phyloP scores from a whole-genome alignment of 2,797 vertebrate genomes.

The Platalea minor region DNA sequence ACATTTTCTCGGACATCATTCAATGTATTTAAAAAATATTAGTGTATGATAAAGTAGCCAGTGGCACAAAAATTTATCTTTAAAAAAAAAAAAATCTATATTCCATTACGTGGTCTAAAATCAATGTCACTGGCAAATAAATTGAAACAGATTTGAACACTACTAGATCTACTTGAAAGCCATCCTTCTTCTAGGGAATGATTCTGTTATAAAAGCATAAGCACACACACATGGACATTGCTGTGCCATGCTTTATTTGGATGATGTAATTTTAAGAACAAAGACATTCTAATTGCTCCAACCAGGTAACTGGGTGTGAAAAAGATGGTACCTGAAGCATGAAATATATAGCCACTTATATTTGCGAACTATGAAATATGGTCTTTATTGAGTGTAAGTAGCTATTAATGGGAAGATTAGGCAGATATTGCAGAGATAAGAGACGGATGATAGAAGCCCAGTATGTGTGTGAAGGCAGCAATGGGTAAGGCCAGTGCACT shows the following conservation, averaged over 20 bases:
- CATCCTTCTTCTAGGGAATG: neutral
- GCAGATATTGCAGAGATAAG: neutral
- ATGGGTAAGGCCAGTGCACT: neutral
- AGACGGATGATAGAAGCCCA: neutral
- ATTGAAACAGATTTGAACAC: neutral
- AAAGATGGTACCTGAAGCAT: neutral
- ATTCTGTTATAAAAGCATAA: neutral
- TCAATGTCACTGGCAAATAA: neutral
- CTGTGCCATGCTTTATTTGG: neutral
- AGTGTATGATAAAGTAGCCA: neutral
- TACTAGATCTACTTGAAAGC: neutral
- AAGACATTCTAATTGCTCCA: neutral
- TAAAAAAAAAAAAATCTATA: neutral
- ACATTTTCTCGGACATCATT: neutral
- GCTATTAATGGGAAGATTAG: neutral
- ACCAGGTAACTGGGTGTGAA: neutral
- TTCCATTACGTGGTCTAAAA: neutral
- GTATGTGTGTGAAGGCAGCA: neutral
- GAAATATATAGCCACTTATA: neutral
- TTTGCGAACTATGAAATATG: neutral
- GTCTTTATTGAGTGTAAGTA: neutral
- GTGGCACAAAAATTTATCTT: neutral
- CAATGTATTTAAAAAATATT: neutral
- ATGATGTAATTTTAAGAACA: neutral
- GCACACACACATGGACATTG: neutral